Conservation (phyloP, 2,888 invertebrate species). For the Cantharis flavilabris region DNA sequence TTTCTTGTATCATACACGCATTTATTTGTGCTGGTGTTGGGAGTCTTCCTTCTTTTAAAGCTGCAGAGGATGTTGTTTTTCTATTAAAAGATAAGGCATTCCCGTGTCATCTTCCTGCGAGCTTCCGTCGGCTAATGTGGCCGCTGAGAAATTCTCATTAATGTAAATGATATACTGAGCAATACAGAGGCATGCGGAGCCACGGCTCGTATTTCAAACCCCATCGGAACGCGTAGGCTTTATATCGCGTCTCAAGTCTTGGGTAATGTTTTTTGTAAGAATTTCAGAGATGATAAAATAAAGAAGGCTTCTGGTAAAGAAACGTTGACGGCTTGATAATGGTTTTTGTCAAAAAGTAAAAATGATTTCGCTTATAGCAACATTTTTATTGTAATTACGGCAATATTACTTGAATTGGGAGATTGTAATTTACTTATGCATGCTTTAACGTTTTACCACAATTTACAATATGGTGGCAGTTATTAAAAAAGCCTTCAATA, state of each 20-base stretch:
- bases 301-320: conserved; percentile 20
- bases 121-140: conserved; percentile 46
- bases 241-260: conserved; percentile 27
- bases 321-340: conserved; percentile 14
- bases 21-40: conserved; percentile 19
- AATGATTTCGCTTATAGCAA: not conserved
- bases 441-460: not conserved
- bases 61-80: conserved; percentile 40
- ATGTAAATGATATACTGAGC: conserved; percentile 49
- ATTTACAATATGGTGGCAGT: not conserved
- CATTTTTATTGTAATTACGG: not conserved
- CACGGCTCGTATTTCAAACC: conserved; percentile 40
- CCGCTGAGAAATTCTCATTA: conserved; percentile 49
- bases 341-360: conserved; percentile 1
- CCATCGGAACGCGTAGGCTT: conserved; percentile 37
- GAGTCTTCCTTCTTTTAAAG: conserved; percentile 27
- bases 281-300: conserved; percentile 24
- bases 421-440: not conserved
- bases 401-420: not conserved
- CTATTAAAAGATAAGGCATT: conserved; percentile 48
- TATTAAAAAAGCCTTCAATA: not conserved
- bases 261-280: conserved; percentile 27
- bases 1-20: conserved; percentile 24
- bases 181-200: conserved; percentile 37
- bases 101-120: conserved; percentile 43